A percentile compares a stretch with the other conserved stretches of the same genome.
Evolutionary conservation across 2,888 invertebrate genomes (phyloP).

Genomic region (Agriopis aurantiaria): DNA sequence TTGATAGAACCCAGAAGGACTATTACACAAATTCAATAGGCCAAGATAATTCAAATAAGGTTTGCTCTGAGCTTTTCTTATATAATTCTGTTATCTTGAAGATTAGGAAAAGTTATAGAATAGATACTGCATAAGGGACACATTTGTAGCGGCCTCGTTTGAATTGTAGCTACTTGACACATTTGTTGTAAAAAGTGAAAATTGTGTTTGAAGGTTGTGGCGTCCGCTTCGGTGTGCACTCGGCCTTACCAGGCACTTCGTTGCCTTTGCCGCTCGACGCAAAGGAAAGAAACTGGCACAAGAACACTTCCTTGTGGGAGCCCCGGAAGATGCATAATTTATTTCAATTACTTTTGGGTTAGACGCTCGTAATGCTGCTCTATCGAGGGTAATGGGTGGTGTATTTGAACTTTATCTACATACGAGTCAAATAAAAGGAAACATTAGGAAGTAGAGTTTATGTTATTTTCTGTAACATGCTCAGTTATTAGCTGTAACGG

Average conservation of each 20-base stretch:
- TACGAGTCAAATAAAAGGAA: background rate
- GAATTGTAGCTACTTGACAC: too few species aligned
- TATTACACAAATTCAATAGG: too few species aligned
- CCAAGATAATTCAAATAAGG: too few species aligned
- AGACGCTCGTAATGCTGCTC: slow-evolving; percentile 1
- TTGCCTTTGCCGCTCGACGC: slow-evolving; percentile 3
- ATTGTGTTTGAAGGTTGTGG: too few species aligned
- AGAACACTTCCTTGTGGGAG: slow-evolving; percentile 22
- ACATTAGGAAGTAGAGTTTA: background rate
- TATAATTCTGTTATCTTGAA: too few species aligned
- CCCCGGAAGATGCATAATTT: slow-evolving; percentile 23
- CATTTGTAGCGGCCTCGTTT: too few species aligned
- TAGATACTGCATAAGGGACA: too few species aligned
- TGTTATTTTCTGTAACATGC: background rate
- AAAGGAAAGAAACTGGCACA: slow-evolving; percentile 20
- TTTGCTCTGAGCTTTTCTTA: too few species aligned
- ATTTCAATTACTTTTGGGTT: slow-evolving; percentile 33
- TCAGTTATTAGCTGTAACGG: too few species aligned
- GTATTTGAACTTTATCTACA: slow-evolving; percentile 1
- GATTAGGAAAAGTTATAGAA: too few species aligned
- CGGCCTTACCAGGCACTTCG: background rate
- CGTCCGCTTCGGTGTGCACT: background rate
- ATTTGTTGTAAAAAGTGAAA: too few species aligned
- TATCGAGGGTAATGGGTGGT: background rate
- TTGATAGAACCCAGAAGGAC: too few species aligned